Evolutionary conservation across 92 coral and sea anemone species (phyloP), one percentile per base, ranked within the genome.

Genomic region (Phenganax subtilis): DNA sequence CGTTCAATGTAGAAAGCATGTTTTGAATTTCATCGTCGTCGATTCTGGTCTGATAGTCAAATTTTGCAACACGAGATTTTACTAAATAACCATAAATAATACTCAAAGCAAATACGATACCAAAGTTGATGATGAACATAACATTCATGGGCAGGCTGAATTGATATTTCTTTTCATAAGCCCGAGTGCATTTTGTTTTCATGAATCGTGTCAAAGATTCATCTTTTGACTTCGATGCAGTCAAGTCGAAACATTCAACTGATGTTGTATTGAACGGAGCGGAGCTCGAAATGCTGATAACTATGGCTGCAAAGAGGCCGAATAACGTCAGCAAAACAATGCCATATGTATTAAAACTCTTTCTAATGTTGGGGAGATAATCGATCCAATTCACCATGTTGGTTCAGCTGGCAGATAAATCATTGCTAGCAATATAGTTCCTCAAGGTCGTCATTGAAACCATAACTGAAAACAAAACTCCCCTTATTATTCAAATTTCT

Each of bases 51-150:
- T 12, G 37, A 72, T 47, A 47, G 20, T 72, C 77, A 72, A 72
- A 72, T 5, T 54, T 72, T 31, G 12, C 77, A 72, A 72, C 77
- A 52, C 77, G 77, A 72, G 20, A 28, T 72, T 72, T 72, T 1
- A 72, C 77, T 4, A 72, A 72, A 31, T 72, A 72, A 7, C 51
- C 77, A 72, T 72, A 72, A 28, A 72, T 72, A 7, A 72, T 47
- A 72, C 77, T 72, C 57, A 72, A 72, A n/a, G 37, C 58, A 15
- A 72, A 54, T 10, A 72, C 77, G 15, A 72, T 17, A 15, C 57
- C 58, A 54, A 72, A 72, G 57, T 72, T 72, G 10, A 47, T 37
- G 28, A 54, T 47, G 37, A 72, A 11, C 77, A 72, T 72, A 52
- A 7, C 57, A 6, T 15, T 16, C 57, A 72, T 12, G 20, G 77